Evolutionary conservation across 2,797 vertebrate genomes (phyloP).

Genomic region (Periophthalmus magnuspinnatus): DNA sequence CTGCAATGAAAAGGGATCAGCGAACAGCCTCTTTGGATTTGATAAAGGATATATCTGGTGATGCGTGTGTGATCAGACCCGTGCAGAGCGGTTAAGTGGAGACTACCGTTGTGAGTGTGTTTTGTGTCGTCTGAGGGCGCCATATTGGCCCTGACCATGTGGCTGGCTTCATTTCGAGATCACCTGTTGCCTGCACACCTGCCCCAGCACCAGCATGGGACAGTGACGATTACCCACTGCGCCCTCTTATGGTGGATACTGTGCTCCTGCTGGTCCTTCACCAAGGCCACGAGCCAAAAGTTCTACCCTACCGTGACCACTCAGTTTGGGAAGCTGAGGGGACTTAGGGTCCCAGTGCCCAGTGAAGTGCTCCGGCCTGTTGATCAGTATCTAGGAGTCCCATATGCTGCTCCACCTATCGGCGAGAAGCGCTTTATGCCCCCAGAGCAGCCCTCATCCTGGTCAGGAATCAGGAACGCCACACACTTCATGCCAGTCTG

Average conservation of each 20-base stretch:
- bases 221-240: slow-evolving; percentile 72
- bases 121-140: slow-evolving; percentile 61
- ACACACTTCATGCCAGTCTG: slow-evolving; percentile 91
- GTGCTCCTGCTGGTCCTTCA: slow-evolving; percentile 75
- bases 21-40: slow-evolving; percentile 54
- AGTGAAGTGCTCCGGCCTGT: slow-evolving; percentile 83
- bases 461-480: slow-evolving; percentile 87
- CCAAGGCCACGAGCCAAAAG: slow-evolving; percentile 75
- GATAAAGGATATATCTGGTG: slow-evolving; percentile 53
- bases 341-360: slow-evolving; percentile 85
- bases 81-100: slow-evolving; percentile 60
- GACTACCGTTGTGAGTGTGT: slow-evolving; percentile 52
- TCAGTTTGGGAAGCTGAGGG: slow-evolving; percentile 87
- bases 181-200: slow-evolving; percentile 75
- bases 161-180: slow-evolving; percentile 71
- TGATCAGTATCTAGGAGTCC: slow-evolving; percentile 88
- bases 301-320: slow-evolving; percentile 88
- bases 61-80: slow-evolving; percentile 65
- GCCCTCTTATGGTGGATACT: slow-evolving; percentile 79
- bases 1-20: slow-evolving; percentile 61
- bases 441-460: slow-evolving; percentile 87
- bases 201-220: slow-evolving; percentile 64
- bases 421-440: slow-evolving; percentile 88
- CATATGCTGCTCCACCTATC: slow-evolving; percentile 86
- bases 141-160: slow-evolving; percentile 70